Percentiles rank a stretch among this genome's conserved stretches.
phyloP scores from a whole-genome alignment of 2,113 vertebrate species.

The Ammodytes marinus region DNA sequence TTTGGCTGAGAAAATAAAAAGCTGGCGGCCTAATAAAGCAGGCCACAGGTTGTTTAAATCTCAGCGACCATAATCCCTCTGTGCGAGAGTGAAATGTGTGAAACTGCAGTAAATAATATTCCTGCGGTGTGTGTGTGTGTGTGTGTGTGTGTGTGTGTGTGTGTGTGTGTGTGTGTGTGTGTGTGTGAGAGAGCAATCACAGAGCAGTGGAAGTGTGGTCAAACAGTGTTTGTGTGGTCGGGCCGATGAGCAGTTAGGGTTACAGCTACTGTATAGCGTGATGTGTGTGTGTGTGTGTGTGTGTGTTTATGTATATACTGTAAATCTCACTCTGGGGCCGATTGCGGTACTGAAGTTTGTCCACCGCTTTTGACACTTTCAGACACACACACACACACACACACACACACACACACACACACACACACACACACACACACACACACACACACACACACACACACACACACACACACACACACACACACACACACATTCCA shows the following conservation, averaged over 20 bases:
- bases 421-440: slow-evolving; percentile 52
- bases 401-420: slow-evolving; percentile 65
- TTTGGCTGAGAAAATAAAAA: slow-evolving; percentile 36
- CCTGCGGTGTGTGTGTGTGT: slow-evolving; percentile 37
- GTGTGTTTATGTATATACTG: slow-evolving; percentile 23
- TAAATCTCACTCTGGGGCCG: slow-evolving; percentile 32
- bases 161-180: too few relatives aligned
- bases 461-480: slow-evolving; percentile 55
- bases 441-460: slow-evolving; percentile 2
- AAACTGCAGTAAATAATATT: slow-evolving; percentile 60
- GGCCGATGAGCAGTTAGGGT: slow-evolving; percentile 69
- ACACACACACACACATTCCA: background rate
- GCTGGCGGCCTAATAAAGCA: slow-evolving; percentile 35
- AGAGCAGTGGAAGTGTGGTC: slow-evolving; percentile 70
- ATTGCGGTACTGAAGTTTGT: slow-evolving; percentile 20
- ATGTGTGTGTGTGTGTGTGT: slow-evolving; percentile 21
- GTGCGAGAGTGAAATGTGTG: slow-evolving; percentile 54
- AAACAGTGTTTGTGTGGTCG: slow-evolving; percentile 68
- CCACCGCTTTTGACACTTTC: slow-evolving; percentile 30
- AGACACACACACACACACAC: slow-evolving; percentile 12
- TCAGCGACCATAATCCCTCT: slow-evolving; percentile 41
- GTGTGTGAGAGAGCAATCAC: slow-evolving; percentile 36
- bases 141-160: too few relatives aligned
- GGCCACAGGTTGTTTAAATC: slow-evolving; percentile 59
- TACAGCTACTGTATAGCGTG: slow-evolving; percentile 45